Base-by-base conservation (phyloP, 2,113 vertebrate species). In the Andinoacara biseriatus region DNA sequence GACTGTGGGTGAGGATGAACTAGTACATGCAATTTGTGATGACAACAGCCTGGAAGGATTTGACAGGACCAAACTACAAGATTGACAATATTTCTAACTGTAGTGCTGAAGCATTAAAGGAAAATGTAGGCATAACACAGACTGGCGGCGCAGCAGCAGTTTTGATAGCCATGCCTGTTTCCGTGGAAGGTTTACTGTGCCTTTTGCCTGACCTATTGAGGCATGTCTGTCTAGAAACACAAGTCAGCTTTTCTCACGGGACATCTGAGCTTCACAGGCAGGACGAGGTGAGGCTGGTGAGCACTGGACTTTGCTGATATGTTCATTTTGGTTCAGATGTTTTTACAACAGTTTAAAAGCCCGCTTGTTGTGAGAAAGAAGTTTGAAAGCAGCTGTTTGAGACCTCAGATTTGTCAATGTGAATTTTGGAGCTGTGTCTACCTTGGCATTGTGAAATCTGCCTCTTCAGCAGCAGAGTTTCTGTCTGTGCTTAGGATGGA, bases 301-400 rank as follows among this genome's bases (percentile, higher is more conserved):
- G 76, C 77, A 11, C 83, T 84, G 88, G 85, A 65, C 82, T 84
- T 74, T 84, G 85, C 90, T 91, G 94, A 95, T 94, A 94, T 95
- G 94, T 93, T 89, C 86, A 15, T 93, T 94, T 89, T 92, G 88
- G 79, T 91, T 94, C 87, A 82, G 62, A 89, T 80, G 90, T 89
- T 92, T 89, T 82, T 79, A 88, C 81, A 92, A 86, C 69, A 87
- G 76, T 86, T 85, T 80, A 74, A 90, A 92, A 90, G 80, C 85
- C 85, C 87, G 84, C 35, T 82, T 72, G 80, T 78, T 82, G 81
- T 17, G 67, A 93, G 88, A 87, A 83, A 91, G 86, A 91, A 92
- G 94, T 95, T 94, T 94, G 75, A 96, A 95, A 95, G 96, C 94
- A 95, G 95, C 95, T 93, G 94, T 93, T 94, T 67, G 57, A 80